Evolutionary conservation across 2,113 vertebrate species (phyloP).

Genomic region (Petaurus breviceps): DNA sequence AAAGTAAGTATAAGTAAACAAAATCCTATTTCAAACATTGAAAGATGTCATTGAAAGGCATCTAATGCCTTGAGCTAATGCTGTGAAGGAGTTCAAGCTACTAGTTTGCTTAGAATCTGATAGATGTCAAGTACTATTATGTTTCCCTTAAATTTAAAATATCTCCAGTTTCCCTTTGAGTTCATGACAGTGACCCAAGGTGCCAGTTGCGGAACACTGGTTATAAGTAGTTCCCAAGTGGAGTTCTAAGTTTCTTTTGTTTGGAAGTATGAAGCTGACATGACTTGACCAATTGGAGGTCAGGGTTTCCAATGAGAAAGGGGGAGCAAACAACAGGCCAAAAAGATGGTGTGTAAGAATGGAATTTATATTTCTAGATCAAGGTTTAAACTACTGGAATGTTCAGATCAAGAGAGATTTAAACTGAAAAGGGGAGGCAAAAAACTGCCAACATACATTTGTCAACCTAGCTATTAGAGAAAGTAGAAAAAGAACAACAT

Average conservation of each 20-base stretch:
- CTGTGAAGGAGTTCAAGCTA: background rate
- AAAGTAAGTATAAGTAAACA: background rate
- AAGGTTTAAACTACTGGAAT: background rate
- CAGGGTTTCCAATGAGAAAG: background rate
- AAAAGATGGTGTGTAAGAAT: background rate
- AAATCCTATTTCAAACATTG: background rate
- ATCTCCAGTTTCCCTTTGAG: background rate
- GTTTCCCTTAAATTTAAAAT: background rate
- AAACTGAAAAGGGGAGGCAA: background rate
- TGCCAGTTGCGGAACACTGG: background rate
- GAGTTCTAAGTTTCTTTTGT: background rate
- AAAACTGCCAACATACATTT: background rate
- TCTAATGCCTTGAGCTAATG: background rate
- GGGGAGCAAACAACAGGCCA: background rate
- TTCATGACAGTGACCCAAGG: background rate
- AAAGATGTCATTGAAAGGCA: background rate
- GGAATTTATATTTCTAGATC: background rate
- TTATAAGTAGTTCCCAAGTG: background rate
- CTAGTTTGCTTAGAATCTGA: background rate
- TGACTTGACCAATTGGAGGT: background rate
- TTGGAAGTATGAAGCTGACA: background rate
- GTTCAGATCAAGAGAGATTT: background rate
- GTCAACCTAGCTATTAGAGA: background rate
- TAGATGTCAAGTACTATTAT: background rate
- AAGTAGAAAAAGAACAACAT: background rate